Percentiles rank a stretch among this genome's conserved stretches.
Evolutionary conservation across 2,797 vertebrate genomes (phyloP).

Genomic region (Chromis chromis): DNA sequence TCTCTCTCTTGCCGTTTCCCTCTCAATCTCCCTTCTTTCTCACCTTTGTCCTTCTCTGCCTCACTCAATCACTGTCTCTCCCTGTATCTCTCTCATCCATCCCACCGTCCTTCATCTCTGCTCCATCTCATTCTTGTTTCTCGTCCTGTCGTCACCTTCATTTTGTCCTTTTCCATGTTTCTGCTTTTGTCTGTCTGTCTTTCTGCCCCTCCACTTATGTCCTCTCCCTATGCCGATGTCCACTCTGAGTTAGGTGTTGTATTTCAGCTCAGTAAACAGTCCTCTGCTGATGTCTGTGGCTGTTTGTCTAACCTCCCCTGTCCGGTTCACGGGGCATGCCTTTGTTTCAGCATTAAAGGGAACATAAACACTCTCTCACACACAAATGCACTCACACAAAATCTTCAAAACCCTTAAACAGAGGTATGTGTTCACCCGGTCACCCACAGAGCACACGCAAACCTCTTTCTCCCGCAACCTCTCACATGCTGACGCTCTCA

Average conservation of each 20-base stretch:
- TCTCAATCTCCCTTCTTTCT: conserved; percentile 9
- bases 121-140: conserved; percentile 19
- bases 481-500: conserved; percentile 29
- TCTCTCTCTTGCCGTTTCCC: neutral
- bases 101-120: conserved; percentile 10
- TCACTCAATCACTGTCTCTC: conserved; percentile 29
- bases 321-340: conserved; percentile 72
- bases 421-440: conserved; percentile 24
- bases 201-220: neutral
- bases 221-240: conserved; percentile 13
- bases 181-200: neutral
- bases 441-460: conserved; percentile 23
- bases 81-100: conserved; percentile 20
- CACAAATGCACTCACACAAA: conserved; percentile 24
- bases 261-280: conserved; percentile 39
- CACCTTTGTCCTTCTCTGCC: conserved; percentile 6
- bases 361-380: conserved; percentile 35
- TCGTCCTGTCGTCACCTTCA: conserved; percentile 33
- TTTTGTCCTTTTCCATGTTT: conserved; percentile 23
- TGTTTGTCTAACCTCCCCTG: conserved; percentile 72
- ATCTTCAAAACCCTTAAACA: conserved; percentile 26
- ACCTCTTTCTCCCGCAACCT: conserved; percentile 17
- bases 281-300: conserved; percentile 41
- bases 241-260: conserved; percentile 16
- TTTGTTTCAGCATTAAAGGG: conserved; percentile 64